Evolutionary conservation across 2,797 vertebrate genomes (phyloP).

Genomic region (Gallinago nigripennis): DNA sequence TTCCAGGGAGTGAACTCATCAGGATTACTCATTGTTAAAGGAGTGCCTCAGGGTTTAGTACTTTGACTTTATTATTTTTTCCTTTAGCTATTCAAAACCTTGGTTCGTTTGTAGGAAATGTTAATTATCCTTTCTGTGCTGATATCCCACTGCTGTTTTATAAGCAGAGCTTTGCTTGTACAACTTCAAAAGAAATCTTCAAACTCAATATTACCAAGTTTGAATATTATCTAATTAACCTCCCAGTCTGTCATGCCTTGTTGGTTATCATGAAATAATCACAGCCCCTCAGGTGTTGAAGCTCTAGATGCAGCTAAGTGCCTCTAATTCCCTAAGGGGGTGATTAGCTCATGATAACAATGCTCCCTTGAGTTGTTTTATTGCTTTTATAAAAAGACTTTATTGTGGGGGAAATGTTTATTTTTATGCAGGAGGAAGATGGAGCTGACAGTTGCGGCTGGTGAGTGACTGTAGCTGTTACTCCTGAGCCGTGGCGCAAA

Average conservation of each 20-base stretch:
- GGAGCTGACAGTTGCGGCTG: slow-evolving; percentile 74
- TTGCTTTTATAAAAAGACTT: slow-evolving; percentile 79
- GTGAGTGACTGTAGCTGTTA: slow-evolving; percentile 64
- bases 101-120: slow-evolving; percentile 65
- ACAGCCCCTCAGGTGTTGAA: slow-evolving; percentile 75
- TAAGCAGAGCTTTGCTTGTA: slow-evolving; percentile 68
- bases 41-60: slow-evolving; percentile 71
- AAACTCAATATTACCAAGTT: slow-evolving; percentile 71
- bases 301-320: slow-evolving; percentile 73
- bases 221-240: slow-evolving; percentile 80
- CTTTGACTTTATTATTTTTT: slow-evolving; percentile 71
- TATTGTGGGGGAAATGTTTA: slow-evolving; percentile 77
- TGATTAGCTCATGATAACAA: slow-evolving; percentile 80
- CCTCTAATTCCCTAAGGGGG: slow-evolving; percentile 78
- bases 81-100: slow-evolving; percentile 70
- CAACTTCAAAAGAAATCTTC: slow-evolving; percentile 76
- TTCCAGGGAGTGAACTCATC: slow-evolving; percentile 66
- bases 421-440: slow-evolving; percentile 77
- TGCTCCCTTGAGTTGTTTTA: slow-evolving; percentile 77
- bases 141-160: slow-evolving; percentile 64
- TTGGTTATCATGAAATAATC: slow-evolving; percentile 76
- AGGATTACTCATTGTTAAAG: slow-evolving; percentile 75
- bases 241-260: slow-evolving; percentile 73
- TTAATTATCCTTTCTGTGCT: slow-evolving; percentile 72
- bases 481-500: slow-evolving; percentile 35